Evolutionary conservation across 1,140 invertebrate genomes (phyloP).

Genomic region (Heterodera carotae): DNA sequence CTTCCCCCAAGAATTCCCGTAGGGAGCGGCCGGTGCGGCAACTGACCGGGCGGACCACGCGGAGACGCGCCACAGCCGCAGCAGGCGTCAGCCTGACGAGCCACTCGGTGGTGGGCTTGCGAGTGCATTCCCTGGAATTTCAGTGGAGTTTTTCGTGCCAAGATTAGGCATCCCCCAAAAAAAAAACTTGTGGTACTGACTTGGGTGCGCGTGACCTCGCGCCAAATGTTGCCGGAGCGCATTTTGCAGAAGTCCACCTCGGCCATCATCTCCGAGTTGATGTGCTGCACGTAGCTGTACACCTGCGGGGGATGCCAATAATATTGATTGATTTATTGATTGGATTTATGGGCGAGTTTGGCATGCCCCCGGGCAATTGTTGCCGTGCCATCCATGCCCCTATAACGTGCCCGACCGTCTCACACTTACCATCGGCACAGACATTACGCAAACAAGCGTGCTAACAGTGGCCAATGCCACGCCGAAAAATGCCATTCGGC

Average conservation of each 20-base stretch:
- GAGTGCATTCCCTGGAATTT: conserved; percentile 22
- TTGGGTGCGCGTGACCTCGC: conserved; percentile 48
- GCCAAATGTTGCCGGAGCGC: conserved; percentile 46
- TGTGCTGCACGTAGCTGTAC: conserved; percentile 59
- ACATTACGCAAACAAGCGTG: conserved; percentile 59
- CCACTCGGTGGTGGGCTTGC: conserved; percentile 38
- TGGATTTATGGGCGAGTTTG: too few relatives aligned
- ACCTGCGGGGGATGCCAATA: background rate
- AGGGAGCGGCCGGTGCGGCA: too few relatives aligned
- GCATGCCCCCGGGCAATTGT: too few relatives aligned
- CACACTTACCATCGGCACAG: conserved; percentile 59
- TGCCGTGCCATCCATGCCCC: too few relatives aligned
- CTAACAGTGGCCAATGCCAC: conserved; percentile 53
- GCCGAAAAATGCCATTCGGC: conserved; percentile 43
- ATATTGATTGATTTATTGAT: too few relatives aligned
- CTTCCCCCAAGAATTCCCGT: background rate
- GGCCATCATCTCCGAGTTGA: conserved; percentile 43
- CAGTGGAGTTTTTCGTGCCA: background rate
- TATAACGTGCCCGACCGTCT: too few relatives aligned
- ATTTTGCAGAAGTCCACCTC: conserved; percentile 50
- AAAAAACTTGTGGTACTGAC: conserved; percentile 9
- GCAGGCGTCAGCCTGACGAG: conserved; percentile 43
- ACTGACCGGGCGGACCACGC: conserved; percentile 29
- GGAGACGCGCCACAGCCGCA: conserved; percentile 49
- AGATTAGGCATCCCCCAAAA: background rate